These are phyloP conservation scores for Hyalella azteca DNA, from an alignment of 2,888 invertebrate species.

Conservation along the genomic window DNA sequence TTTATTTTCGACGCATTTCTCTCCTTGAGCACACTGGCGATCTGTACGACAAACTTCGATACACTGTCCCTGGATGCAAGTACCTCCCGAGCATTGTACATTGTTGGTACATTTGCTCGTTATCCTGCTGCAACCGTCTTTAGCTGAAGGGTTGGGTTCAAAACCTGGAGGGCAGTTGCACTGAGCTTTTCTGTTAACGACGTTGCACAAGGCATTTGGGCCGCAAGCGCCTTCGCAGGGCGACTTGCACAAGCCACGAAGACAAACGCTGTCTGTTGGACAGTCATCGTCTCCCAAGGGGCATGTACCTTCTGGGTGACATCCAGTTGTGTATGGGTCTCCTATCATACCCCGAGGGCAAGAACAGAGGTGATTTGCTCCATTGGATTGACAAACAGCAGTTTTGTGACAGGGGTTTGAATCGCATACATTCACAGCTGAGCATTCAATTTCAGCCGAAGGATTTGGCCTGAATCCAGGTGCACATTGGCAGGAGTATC, in stretches of 20 bases:
- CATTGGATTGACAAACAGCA: constrained; percentile 73
- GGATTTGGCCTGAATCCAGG: constrained; percentile 82
- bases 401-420: constrained; percentile 75
- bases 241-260: constrained; percentile 75
- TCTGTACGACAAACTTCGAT: constrained; percentile 78
- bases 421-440: constrained; percentile 64
- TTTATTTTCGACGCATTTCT: constrained; percentile 77
- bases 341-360: constrained; percentile 80
- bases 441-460: constrained; percentile 81
- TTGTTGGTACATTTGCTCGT: constrained; percentile 73
- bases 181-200: constrained; percentile 76
- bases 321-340: constrained; percentile 78
- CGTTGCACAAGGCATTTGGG: constrained; percentile 78
- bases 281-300: constrained; percentile 76
- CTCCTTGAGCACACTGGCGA: constrained; percentile 79
- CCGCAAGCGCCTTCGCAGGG: constrained; percentile 85
- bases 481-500: constrained; percentile 82
- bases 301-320: constrained; percentile 78
- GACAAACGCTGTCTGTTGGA: constrained; percentile 75
- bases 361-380: constrained; percentile 74
- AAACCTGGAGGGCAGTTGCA: constrained; percentile 81
- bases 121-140: constrained; percentile 75
- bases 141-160: constrained; percentile 71
- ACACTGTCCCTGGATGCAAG: constrained; percentile 84
- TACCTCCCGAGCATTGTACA: constrained; percentile 74